phyloP scores from a whole-genome alignment of 2,888 invertebrate species.

The Ormyrus labotus region DNA sequence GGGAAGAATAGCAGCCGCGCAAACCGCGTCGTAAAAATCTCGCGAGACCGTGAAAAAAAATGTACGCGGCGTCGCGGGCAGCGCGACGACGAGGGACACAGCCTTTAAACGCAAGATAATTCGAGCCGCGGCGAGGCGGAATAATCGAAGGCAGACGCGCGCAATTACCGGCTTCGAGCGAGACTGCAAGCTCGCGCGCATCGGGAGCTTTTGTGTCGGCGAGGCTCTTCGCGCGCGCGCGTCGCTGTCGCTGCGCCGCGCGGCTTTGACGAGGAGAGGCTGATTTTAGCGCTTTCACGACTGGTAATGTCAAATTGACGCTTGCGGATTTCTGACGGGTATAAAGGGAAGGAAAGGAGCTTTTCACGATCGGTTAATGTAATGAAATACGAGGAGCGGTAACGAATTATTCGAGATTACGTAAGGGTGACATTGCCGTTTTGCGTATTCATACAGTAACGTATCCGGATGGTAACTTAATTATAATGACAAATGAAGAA shows the following conservation, averaged over 20 bases:
- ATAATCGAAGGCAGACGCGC: constrained; percentile 27
- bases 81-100: background rate
- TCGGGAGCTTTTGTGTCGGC: background rate
- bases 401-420: no score
- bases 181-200: background rate
- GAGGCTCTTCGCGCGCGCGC: background rate
- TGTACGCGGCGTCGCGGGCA: no score
- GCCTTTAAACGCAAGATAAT: constrained; percentile 19
- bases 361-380: no score
- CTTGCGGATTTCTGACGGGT: no score
- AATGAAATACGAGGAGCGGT: no score
- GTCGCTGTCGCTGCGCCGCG: background rate
- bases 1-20: constrained; percentile 23
- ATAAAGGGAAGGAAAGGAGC: no score
- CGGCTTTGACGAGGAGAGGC: background rate
- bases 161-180: constrained; percentile 23
- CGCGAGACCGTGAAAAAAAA: constrained; percentile 15
- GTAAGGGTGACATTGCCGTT: no score
- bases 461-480: background rate
- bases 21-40: constrained; percentile 6
- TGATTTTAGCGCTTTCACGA: no score
- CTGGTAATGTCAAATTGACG: no score
- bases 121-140: background rate
- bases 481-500: no score
- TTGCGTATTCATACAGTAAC: background rate